Evolutionary conservation across 2,113 vertebrate genomes (phyloP).

Genomic region (Pollimyrus isidori): DNA sequence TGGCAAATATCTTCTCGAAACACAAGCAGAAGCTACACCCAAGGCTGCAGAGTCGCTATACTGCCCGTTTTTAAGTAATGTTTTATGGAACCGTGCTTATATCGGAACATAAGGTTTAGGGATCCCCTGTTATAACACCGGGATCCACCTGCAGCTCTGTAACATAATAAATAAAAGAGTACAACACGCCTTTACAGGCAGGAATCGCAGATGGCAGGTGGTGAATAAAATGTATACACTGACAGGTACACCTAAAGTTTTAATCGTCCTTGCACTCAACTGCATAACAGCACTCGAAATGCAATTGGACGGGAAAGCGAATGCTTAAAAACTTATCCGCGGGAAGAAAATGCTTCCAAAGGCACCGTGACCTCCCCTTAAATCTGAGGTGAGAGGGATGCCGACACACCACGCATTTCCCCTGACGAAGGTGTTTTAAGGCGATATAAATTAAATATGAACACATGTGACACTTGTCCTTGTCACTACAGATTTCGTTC

Average conservation of each 20-base stretch:
- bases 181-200: not conserved
- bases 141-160: not conserved
- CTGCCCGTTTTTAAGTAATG: not conserved
- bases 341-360: not conserved
- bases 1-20: not conserved
- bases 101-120: not conserved
- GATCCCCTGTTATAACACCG: not conserved
- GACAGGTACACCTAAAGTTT: not conserved
- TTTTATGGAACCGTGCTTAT: not conserved
- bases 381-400: not conserved
- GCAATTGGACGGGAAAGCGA: not conserved
- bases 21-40: not conserved
- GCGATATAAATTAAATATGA: slow-evolving; percentile 38
- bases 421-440: slow-evolving; percentile 16
- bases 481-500: slow-evolving; percentile 42
- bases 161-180: not conserved
- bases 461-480: slow-evolving; percentile 36
- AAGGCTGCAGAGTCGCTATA: not conserved
- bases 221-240: not conserved
- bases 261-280: not conserved
- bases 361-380: not conserved
- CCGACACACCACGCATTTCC: not conserved
- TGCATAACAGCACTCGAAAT: not conserved
- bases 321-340: not conserved
- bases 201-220: not conserved